A percentile compares a stretch with the other conserved stretches of the same genome.
Conservation (phyloP, 2,888 invertebrate species). For the Itoplectis maculator region DNA sequence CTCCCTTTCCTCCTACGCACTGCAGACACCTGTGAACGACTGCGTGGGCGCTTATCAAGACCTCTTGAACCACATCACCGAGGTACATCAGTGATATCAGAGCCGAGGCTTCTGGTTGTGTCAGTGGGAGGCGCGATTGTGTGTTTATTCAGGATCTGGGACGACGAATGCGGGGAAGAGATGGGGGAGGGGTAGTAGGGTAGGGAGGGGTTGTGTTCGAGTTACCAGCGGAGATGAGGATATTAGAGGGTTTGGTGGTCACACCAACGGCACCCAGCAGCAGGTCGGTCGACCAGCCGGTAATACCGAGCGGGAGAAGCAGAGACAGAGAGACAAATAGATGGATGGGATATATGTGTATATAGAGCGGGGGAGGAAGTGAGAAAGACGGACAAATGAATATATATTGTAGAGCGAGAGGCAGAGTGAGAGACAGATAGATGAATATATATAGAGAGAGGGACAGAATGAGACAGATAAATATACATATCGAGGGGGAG, state of each 20-base stretch:
- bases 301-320: constrained; percentile 22
- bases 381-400: too few relatives aligned
- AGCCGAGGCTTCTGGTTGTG: neutral
- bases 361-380: too few relatives aligned
- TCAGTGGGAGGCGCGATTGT: neutral
- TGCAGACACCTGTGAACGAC: neutral
- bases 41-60: neutral
- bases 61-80: constrained; percentile 13
- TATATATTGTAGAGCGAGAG: too few relatives aligned
- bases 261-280: constrained; percentile 15
- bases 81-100: neutral
- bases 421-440: too few relatives aligned
- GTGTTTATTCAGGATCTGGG: constrained; percentile 20
- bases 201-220: neutral
- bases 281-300: too few relatives aligned
- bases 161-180: neutral
- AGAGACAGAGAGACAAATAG: too few relatives aligned
- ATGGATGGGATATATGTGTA: too few relatives aligned
- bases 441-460: too few relatives aligned
- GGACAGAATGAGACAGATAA: too few relatives aligned
- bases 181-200: too few relatives aligned
- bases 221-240: constrained; percentile 32
- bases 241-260: constrained; percentile 24
- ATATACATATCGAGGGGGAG: too few relatives aligned
- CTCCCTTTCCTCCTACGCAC: neutral